Evolutionary conservation across 2,113 vertebrate genomes (phyloP).

Genomic region (Leucosticte australis): DNA sequence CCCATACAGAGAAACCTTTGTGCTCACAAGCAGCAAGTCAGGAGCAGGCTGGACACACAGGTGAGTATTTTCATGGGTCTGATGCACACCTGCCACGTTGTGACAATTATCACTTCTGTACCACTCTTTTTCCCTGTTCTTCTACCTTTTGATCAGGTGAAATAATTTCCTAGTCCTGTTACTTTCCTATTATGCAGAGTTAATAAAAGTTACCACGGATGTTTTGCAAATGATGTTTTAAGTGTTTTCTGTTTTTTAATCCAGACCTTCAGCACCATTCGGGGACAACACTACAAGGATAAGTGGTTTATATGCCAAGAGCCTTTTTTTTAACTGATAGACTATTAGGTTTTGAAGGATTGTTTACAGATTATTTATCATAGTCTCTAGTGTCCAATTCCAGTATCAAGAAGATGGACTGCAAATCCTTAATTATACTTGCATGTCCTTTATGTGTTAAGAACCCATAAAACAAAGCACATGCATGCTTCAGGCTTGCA

Average conservation of each 20-base stretch:
- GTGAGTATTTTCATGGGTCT: neutral
- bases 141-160: constrained; percentile 16
- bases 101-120: neutral
- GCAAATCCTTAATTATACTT: constrained; percentile 68
- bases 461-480: constrained; percentile 69
- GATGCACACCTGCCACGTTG: neutral
- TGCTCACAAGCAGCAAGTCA: neutral
- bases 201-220: constrained; percentile 42
- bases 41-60: accelerated
- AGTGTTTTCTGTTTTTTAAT: neutral
- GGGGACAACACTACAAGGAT: neutral
- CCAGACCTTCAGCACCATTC: neutral
- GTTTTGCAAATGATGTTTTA: neutral
- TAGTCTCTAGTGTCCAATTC: constrained; percentile 47
- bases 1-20: neutral
- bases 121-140: neutral
- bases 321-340: constrained; percentile 37
- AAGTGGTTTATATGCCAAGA: constrained; percentile 1
- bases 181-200: constrained; percentile 14
- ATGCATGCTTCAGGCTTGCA: constrained; percentile 34
- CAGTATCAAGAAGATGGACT: constrained; percentile 67
- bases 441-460: constrained; percentile 47
- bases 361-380: constrained; percentile 60
- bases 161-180: constrained; percentile 15
- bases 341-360: constrained; percentile 50